phyloP scores from a whole-genome alignment of 2,113 vertebrate species.

The Balaeniceps rex region DNA sequence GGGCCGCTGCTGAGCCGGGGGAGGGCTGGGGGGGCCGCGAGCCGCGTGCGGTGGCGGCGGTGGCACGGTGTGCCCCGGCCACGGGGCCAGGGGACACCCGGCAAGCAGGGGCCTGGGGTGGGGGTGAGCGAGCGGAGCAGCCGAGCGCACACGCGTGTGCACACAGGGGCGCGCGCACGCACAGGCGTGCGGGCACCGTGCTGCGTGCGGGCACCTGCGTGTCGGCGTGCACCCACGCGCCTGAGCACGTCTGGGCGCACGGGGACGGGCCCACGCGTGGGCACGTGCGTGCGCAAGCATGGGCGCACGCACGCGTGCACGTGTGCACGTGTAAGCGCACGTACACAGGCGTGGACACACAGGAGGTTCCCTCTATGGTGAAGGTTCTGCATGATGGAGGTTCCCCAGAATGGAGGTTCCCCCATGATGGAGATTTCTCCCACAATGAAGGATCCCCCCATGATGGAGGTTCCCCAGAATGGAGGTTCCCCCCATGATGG shows the following conservation, averaged over 20 bases:
- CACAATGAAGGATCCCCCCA: not conserved
- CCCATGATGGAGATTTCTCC: not conserved
- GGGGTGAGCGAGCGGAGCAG: not conserved
- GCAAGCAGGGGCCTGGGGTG: no score
- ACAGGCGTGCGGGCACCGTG: no score
- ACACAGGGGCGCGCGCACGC: rapidly evolving
- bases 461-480: not conserved
- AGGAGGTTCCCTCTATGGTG: no score
- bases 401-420: no score
- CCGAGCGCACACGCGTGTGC: not conserved
- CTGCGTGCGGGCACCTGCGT: not conserved
- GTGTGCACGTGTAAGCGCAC: no score
- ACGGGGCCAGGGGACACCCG: no score
- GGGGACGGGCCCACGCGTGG: no score
- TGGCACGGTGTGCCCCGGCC: no score
- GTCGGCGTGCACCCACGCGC: not conserved
- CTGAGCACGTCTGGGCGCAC: no score
- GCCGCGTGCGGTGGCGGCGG: not conserved
- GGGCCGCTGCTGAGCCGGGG: not conserved
- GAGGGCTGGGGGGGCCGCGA: not conserved
- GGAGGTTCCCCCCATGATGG: no score
- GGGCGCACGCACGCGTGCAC: no score
- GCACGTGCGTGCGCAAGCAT: not conserved
- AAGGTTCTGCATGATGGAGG: no score
- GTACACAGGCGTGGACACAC: not conserved